These are phyloP conservation scores for Villa cingulata DNA, from an alignment of 2,888 invertebrate species.

Conservation along the genomic window DNA sequence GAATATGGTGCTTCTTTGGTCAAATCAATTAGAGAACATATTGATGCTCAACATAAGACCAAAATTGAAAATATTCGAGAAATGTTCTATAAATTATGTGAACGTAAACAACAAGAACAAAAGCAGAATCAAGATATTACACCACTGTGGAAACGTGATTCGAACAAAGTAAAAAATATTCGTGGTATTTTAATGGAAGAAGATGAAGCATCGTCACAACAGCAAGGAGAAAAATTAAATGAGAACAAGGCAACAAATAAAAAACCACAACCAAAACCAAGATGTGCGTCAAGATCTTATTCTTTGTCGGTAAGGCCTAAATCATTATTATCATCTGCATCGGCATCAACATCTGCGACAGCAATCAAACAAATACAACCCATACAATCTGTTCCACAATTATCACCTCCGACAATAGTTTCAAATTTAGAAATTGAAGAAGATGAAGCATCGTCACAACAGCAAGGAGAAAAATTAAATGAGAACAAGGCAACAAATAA, in stretches of 20 bases:
- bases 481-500: no score
- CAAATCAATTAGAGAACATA: constrained; percentile 46
- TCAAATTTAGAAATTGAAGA: no score
- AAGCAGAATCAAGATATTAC: neutral
- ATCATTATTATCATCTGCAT: no score
- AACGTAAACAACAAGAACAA: neutral
- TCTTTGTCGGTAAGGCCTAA: no score
- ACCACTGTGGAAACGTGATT: constrained; percentile 47
- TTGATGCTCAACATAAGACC: constrained; percentile 42
- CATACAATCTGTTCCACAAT: no score
- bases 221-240: neutral
- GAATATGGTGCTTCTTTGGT: constrained; percentile 42
- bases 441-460: no score
- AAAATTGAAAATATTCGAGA: constrained; percentile 15
- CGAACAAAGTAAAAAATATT: constrained; percentile 42
- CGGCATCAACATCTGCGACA: no score
- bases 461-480: no score
- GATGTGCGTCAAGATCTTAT: no score
- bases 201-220: constrained; percentile 18
- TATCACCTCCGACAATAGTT: no score
- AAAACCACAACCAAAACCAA: no score
- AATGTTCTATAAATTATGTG: constrained; percentile 5
- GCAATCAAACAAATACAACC: no score
- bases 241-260: neutral
- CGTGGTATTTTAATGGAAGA: constrained; percentile 47